Conservation (phyloP, 2,113 vertebrate species). For the Alouatta palliata region DNA sequence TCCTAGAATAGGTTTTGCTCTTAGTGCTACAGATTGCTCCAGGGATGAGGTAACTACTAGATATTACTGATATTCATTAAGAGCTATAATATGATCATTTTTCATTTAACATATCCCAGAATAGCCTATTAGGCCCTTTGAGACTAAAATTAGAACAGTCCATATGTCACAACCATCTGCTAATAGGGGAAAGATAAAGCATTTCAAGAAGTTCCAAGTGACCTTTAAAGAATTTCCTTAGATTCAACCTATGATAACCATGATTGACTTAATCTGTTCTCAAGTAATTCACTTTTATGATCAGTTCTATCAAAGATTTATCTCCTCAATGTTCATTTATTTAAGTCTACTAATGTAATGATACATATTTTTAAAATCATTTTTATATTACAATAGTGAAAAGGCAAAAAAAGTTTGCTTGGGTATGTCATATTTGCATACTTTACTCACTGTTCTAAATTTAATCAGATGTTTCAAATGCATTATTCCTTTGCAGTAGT, state of each 20-base stretch:
- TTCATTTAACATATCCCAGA: not conserved
- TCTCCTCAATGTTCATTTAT: not conserved
- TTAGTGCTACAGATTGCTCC: not conserved
- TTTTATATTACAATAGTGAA: not conserved
- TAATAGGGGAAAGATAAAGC: not conserved
- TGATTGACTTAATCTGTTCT: not conserved
- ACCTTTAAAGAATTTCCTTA: not conserved
- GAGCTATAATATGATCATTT: not conserved
- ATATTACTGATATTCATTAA: not conserved
- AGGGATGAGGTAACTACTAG: not conserved
- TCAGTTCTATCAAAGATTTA: not conserved
- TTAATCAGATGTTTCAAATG: slow-evolving; percentile 96
- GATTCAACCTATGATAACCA: not conserved
- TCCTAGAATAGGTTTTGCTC: not conserved
- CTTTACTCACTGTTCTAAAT: slow-evolving; percentile 92
- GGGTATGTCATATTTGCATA: not conserved
- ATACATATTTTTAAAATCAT: not conserved
- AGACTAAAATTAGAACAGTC: not conserved
- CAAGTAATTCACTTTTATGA: not conserved
- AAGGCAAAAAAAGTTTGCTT: not conserved
- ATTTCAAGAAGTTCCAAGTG: not conserved
- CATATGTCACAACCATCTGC: not conserved
- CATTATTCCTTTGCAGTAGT: slow-evolving; percentile 96
- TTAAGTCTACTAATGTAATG: not conserved
- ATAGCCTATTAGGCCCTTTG: not conserved